A percentile compares a stretch with the other conserved stretches of the same genome.
phyloP scores from a whole-genome alignment of 1,140 invertebrate genomes.

The Trichonephila inaurata region DNA sequence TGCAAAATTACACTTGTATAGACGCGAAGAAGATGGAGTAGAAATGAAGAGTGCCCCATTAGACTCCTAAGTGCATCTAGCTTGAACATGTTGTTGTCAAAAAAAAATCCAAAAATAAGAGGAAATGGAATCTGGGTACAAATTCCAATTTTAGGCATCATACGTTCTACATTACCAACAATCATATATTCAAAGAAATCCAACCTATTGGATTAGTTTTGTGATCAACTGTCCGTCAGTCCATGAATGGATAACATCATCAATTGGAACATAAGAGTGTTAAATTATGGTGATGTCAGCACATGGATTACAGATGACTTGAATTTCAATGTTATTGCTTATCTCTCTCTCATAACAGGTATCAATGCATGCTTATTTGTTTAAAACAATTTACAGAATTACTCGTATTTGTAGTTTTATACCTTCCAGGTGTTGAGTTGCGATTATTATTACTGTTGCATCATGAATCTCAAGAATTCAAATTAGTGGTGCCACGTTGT shows the following conservation, averaged over 20 bases:
- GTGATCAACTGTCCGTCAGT: not conserved
- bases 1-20: not conserved
- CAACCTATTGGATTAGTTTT: not conserved
- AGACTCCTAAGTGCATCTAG: not conserved
- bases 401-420: not conserved
- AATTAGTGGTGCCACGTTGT: too few relatives aligned
- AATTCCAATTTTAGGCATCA: not conserved
- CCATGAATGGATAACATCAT: slow-evolving; percentile 17
- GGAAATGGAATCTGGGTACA: not conserved
- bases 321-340: not conserved
- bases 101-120: not conserved
- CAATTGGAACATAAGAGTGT: not conserved
- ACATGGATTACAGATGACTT: not conserved
- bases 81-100: not conserved
- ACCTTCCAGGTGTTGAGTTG: not conserved
- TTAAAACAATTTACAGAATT: not conserved
- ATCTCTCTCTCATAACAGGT: not conserved
- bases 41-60: not conserved
- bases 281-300: not conserved
- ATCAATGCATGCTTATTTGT: not conserved
- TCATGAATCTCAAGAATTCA: not conserved
- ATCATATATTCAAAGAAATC: slow-evolving; percentile 46
- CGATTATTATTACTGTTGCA: not conserved
- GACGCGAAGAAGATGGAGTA: not conserved
- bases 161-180: not conserved